phyloP scores from a whole-genome alignment of 2,888 invertebrate species.

The Drosophila limbata region DNA sequence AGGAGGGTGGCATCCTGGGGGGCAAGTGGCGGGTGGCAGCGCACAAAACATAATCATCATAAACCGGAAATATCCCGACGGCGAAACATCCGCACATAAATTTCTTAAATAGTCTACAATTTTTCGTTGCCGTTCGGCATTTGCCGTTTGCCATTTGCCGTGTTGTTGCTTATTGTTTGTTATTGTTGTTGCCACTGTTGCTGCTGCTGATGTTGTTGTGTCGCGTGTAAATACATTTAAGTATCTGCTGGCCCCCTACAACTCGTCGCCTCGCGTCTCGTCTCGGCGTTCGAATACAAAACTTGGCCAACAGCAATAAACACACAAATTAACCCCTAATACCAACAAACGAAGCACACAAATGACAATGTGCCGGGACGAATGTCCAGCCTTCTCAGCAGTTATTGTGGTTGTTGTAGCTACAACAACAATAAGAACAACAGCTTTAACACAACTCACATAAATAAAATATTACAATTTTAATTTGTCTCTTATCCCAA shows the following conservation, averaged over 20 bases:
- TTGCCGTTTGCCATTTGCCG: conserved; percentile 60
- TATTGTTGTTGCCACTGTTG: conserved; percentile 30
- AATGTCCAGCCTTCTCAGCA: conserved; percentile 52
- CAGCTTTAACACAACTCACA: conserved; percentile 52
- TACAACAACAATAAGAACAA: conserved; percentile 1
- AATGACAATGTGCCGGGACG: conserved; percentile 53
- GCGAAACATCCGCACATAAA: conserved; percentile 82
- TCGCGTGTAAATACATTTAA: conserved; percentile 77
- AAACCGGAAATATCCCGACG: conserved; percentile 82
- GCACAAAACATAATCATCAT: conserved; percentile 81
- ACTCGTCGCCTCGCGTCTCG: conserved; percentile 24
- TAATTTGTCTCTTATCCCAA: conserved; percentile 80
- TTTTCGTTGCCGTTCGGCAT: conserved; percentile 72
- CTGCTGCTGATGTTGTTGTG: conserved; percentile 30
- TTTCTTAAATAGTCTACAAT: conserved; percentile 81
- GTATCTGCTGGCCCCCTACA: conserved; percentile 61
- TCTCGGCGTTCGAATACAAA: conserved; percentile 38
- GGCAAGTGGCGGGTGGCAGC: conserved; percentile 33
- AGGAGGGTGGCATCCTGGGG: neutral
- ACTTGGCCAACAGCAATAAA: conserved; percentile 80
- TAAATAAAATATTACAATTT: conserved; percentile 81
- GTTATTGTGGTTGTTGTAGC: conserved; percentile 28
- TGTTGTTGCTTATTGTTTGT: conserved; percentile 38
- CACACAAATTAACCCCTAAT: conserved; percentile 81
- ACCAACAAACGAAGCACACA: conserved; percentile 49